A percentile compares a stretch with the other conserved stretches of the same genome.
phyloP scores from a whole-genome alignment of 2,888 invertebrate genomes.

The Dromius quadrimaculatus region DNA sequence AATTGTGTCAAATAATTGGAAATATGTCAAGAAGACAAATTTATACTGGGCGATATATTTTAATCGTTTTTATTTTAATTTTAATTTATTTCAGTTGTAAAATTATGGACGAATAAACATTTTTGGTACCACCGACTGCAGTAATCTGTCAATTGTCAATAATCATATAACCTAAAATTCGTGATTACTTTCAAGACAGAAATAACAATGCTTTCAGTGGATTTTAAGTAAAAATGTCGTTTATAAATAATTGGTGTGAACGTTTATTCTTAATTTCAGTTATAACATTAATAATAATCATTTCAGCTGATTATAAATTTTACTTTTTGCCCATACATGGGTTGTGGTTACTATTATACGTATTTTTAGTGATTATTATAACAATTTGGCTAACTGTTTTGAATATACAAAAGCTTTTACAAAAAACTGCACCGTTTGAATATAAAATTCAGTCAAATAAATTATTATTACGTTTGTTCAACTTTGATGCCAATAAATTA shows the following conservation, averaged over 20 bases:
- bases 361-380: constrained; percentile 65
- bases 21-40: no score
- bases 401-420: constrained; percentile 69
- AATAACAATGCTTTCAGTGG: no score
- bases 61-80: no score
- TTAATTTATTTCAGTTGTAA: no score
- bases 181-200: no score
- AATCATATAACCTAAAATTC: no score
- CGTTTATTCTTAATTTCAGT: constrained; percentile 34
- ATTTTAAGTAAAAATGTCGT: constrained; percentile 34
- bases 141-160: no score
- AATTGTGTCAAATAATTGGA: no score
- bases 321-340: constrained; percentile 53
- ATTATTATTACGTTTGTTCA: not conserved
- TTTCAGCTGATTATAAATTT: constrained; percentile 41
- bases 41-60: no score
- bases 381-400: constrained; percentile 69
- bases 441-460: constrained; percentile 61
- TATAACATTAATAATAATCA: constrained; percentile 20
- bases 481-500: not conserved
- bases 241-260: constrained; percentile 48
- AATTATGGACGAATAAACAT: no score
- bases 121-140: no score
- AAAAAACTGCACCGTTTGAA: constrained; percentile 69
- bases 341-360: constrained; percentile 67